phyloP scores from a whole-genome alignment of 2,113 vertebrate species.

The Athene cunicularia region DNA sequence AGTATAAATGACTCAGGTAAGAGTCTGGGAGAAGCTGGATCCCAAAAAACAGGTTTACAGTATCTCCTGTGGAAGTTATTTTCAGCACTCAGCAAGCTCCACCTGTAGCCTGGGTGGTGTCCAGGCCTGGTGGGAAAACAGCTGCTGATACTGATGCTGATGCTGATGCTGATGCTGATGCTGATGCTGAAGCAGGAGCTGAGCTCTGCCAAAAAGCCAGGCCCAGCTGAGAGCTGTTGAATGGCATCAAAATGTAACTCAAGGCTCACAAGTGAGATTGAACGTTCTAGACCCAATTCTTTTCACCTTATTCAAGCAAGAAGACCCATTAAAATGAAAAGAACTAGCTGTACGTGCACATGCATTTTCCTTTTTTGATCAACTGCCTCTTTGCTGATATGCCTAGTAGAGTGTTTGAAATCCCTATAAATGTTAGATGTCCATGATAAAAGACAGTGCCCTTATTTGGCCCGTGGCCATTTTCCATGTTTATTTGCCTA shows the following conservation, averaged over 20 bases:
- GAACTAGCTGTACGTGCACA: background rate
- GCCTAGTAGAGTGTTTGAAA: background rate
- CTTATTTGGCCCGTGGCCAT: background rate
- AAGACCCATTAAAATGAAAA: slow-evolving; percentile 29
- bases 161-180: background rate
- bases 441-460: slow-evolving; percentile 31
- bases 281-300: background rate
- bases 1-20: background rate
- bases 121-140: background rate
- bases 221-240: background rate
- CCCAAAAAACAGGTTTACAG: background rate
- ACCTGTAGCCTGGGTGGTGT: background rate
- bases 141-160: background rate
- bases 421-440: slow-evolving; percentile 11
- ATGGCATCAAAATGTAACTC: background rate
- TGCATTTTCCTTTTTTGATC: slow-evolving; percentile 26
- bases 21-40: background rate
- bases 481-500: slow-evolving; percentile 46
- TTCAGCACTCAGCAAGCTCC: background rate
- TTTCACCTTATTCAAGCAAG: slow-evolving; percentile 8
- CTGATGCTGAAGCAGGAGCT: background rate
- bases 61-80: background rate
- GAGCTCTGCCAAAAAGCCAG: background rate
- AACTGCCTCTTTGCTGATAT: background rate
- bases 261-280: background rate